Base-by-base conservation (phyloP, 2,113 vertebrate species). In the Nesogale talazaci region DNA sequence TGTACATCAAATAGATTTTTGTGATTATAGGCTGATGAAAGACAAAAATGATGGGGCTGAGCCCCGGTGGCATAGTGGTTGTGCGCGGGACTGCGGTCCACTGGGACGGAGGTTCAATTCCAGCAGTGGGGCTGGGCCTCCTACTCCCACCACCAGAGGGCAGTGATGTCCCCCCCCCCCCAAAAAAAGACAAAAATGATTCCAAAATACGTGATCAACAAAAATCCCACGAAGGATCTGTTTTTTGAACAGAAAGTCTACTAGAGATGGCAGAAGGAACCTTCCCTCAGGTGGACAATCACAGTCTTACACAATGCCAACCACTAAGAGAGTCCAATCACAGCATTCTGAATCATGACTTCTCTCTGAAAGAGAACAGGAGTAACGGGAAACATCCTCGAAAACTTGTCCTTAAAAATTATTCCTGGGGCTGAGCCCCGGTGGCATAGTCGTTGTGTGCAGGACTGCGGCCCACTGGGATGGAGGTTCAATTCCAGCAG, bases 1-100 rank as follows among this genome's bases (percentile, higher is more conserved):
- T 23, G 65, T 56, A 95, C 91, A 96, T 97, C 95, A 97, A 97
- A 97, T 93, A 94, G 82, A 46, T 93, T 97, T 46, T 87, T 85
- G 83, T 89, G 95, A 95, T 95, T 89, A 94, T 82, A 95, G 80
- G 65, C 70, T 93, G 31, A 57, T 69, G 79, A 89, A 92, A 91
- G 87, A 87, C 77, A 92, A 96, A n/a, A n/a, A n/a, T n/a, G n/a
- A n/a, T n/a, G n/a, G n/a, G n/a, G n/a, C n/a, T n/a, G n/a, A n/a
- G n/a, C n/a, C n/a, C n/a, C n/a, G n/a, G n/a, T n/a, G n/a, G n/a
- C n/a, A n/a, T n/a, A n/a, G n/a, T n/a, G n/a, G n/a, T n/a, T n/a
- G n/a, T n/a, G n/a, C n/a, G n/a, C n/a, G n/a, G n/a, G n/a, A n/a
- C n/a, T n/a, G n/a, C n/a, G n/a, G n/a, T n/a, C n/a, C n/a, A n/a